These are phyloP conservation scores for Teleogryllus oceanicus DNA, from an alignment of 2,888 invertebrate genomes.

Conservation along the genomic window DNA sequence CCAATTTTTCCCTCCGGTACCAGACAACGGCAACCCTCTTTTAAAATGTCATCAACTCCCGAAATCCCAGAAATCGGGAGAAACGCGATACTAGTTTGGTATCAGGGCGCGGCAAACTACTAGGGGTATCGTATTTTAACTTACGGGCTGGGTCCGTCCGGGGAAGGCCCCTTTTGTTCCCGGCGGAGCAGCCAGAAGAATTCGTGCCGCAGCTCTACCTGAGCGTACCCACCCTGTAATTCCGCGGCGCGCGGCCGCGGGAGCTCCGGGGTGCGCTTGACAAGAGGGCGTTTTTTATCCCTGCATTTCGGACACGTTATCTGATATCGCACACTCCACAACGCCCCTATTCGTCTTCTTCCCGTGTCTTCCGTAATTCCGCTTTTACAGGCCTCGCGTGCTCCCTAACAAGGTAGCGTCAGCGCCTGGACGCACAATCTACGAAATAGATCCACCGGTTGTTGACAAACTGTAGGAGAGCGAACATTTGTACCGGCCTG, in stretches of 20 bases:
- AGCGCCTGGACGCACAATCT: neutral
- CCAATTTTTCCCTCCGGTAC: too few species aligned
- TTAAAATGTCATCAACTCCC: neutral
- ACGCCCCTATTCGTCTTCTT: neutral
- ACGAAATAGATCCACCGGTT: neutral
- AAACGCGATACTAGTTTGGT: neutral
- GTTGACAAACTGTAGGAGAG: neutral
- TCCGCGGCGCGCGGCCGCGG: neutral
- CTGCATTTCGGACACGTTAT: neutral
- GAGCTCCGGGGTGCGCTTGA: neutral
- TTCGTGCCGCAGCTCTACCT: neutral
- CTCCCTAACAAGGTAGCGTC: neutral
- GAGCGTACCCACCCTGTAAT: neutral
- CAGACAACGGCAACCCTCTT: neutral
- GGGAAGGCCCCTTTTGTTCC: neutral
- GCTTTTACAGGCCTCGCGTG: neutral
- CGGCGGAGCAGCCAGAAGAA: neutral
- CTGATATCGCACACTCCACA: neutral
- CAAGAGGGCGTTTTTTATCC: neutral
- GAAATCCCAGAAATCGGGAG: neutral
- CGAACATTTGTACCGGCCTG: neutral
- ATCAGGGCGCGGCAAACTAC: neutral
- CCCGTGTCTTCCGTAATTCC: neutral
- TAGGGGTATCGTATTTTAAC: neutral
- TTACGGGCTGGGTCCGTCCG: neutral